These are phyloP conservation scores for Bombycilla garrulus DNA, from an alignment of 2,113 vertebrate genomes.

Conservation along the genomic window DNA sequence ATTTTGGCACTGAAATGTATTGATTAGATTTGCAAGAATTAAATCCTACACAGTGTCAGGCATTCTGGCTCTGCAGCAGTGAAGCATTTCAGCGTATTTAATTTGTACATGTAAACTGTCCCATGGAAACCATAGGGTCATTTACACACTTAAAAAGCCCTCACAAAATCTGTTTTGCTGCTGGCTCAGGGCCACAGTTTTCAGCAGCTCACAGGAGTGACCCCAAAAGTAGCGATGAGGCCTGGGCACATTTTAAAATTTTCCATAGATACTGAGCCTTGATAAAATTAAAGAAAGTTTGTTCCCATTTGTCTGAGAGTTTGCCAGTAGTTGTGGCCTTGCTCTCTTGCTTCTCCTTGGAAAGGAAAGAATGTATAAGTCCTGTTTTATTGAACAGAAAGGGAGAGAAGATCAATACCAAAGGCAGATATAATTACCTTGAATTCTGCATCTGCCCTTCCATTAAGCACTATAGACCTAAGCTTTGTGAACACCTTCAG, in stretches of 20 bases:
- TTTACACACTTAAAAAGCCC: not conserved
- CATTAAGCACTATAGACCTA: not conserved
- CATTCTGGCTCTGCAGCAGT: not conserved
- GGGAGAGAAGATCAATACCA: fast-evolving
- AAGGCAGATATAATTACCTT: not conserved
- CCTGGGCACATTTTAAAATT: not conserved
- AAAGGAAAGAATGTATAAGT: not conserved
- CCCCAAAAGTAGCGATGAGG: not conserved
- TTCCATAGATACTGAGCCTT: not conserved
- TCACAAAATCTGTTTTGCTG: not conserved
- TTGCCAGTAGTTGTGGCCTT: not conserved
- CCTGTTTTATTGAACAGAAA: not conserved
- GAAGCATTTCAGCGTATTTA: not conserved
- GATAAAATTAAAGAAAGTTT: not conserved
- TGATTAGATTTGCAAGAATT: not conserved
- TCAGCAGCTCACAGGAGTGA: not conserved
- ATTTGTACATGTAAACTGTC: not conserved
- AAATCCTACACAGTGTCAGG: not conserved
- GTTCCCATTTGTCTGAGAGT: not conserved
- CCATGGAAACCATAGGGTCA: not conserved
- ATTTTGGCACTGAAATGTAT: not conserved
- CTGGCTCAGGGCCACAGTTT: not conserved
- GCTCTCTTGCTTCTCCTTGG: not conserved
- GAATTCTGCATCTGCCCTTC: not conserved
- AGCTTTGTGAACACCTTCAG: not conserved